Base-by-base conservation (phyloP, 2,113 vertebrate species). In the Austrofundulus limnaeus region DNA sequence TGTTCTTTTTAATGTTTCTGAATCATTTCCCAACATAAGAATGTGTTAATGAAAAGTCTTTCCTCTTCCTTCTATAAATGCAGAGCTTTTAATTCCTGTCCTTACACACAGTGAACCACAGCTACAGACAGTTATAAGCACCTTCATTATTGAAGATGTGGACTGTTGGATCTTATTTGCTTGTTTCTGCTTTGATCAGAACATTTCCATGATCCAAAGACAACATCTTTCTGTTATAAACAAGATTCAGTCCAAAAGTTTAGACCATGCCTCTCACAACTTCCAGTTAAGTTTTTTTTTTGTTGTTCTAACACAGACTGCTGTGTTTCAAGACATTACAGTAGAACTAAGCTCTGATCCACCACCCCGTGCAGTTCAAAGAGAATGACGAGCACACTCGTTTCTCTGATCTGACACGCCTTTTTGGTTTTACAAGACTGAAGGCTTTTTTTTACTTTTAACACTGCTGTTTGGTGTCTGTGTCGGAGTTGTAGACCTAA, bases 81-180 rank as follows among this genome's bases (percentile, higher is more conserved):
- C 31, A 9, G 10, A 9, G 31, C 8, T n/a, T 52, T 42, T 61
- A 52, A 34, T 60, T 52, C 63, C 41, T 64, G 67, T 43, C 64
- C 2, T 16, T 34, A 52, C 41, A 25, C 20, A 41, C 41, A 72
- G 37, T n/a, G 50, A 60, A 39, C 39, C 53, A 28, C 25, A 42
- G 38, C 51, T 24, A 23, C 20, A 16, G 41, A n/a, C 69, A 62
- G 31, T 65, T 34, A 45, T 38, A 31, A 56, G 43, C 47, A 47
- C 28, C 20, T 48, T 21, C 1, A 42, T 34, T 48, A 34, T 69
- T n/a, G 7, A 21, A 72, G 28, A 37, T n/a, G 28, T 17, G 48
- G 23, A 55, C 54, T 56, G 23, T 9, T 6, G 11, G 23, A 31
- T 48, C 50, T 31, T 31, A 3, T 72, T 16, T 43, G 37, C n/a